Base-by-base conservation (phyloP, 2,888 invertebrate genomes). In the Chamaedrilus cognettii region DNA sequence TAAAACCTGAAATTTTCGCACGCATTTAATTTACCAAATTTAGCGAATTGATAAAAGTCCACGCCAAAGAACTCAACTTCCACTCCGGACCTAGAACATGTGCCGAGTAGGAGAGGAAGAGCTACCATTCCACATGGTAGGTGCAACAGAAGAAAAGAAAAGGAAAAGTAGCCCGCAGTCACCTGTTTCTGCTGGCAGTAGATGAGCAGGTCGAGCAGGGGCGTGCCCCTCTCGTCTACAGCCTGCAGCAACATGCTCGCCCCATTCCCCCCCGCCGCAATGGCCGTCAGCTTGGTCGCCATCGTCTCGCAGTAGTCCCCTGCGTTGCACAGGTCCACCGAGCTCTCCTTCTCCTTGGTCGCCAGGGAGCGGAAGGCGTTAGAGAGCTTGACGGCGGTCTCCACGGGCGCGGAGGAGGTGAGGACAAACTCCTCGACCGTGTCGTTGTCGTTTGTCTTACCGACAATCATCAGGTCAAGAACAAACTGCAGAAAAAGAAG, bases 111-210 rank as follows among this genome's bases (percentile, higher is more conserved):
- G n/a, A n/a, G n/a, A n/a, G n/a, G n/a, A n/a, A n/a, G n/a, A n/a
- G n/a, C n/a, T n/a, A n/a, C n/a, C n/a, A n/a, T n/a, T n/a, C n/a
- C n/a, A n/a, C n/a, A n/a, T n/a, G n/a, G n/a, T n/a, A n/a, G n/a
- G n/a, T n/a, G n/a, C n/a, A n/a, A n/a, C n/a, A n/a, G n/a, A n/a
- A n/a, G n/a, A n/a, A n/a, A n/a, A n/a, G n/a, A n/a, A n/a, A n/a
- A n/a, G n/a, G n/a, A n/a, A n/a, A n/a, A n/a, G n/a, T n/a, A n/a
- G n/a, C n/a, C n/a, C n/a, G n/a, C n/a, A n/a, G n/a, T n/a, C n/a
- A n/a, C n/a, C 86, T 96, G 96, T 83, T 97, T 99, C 83, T 98
- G 98, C 83, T 99, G 98, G 82, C 96, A 96, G 85, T 99, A 98
- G 76, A 99, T 99, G 55, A 99, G 87, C 0, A 97, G 94, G 82